Evolutionary conservation across 2,888 invertebrate genomes (phyloP), one percentile per base, ranked within the genome.

Genomic region (Ophonus ardosiacus): DNA sequence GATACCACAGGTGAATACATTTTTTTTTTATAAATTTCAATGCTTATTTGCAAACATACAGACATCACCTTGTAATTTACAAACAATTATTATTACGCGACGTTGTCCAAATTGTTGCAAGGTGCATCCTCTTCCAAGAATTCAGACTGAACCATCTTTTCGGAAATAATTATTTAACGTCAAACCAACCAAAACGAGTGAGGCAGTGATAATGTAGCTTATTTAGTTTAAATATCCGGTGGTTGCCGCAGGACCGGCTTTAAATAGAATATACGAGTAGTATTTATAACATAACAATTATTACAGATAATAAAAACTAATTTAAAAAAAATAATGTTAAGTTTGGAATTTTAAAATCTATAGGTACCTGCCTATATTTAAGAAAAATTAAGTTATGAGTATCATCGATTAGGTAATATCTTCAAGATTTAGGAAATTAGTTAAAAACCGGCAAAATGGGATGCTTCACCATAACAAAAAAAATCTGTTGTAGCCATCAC

Each of bases 181-280:
- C 63, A 63, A n/a, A 7, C 13, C 38, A 68, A 68, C 24, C 24
- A 68, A 31, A n/a, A 68, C 38, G 31, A n/a, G 5, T 31, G 13
- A 74, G 17, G 0, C 56, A 8, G 18, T 78, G 57, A 78, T 78
- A 78, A 57, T 78, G 57, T 21, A 78, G n/a, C 43, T 40, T 81
- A 63, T 63, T 61, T 65, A 43, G 40, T 81, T 65, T 63, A 65
- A 63, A 81, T 65, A 81, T 81, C 81, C 81, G 63, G 81, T 63
- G 40, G 63, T 43, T 61, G 43, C 1, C 13, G 1, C 43, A 51
- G 43, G 13, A 10, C 43, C 43, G 43, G 13, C 43, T 51, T 13
- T 8, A 51, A 51, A 51, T 4, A 51, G 31, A 31, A 5, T 31
- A 31, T 31, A n/a, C n/a, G n/a, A n/a, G n/a, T n/a, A 31, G 31